Evolutionary conservation across 2,888 invertebrate genomes (phyloP).

Genomic region (Drosophila helvetica): DNA sequence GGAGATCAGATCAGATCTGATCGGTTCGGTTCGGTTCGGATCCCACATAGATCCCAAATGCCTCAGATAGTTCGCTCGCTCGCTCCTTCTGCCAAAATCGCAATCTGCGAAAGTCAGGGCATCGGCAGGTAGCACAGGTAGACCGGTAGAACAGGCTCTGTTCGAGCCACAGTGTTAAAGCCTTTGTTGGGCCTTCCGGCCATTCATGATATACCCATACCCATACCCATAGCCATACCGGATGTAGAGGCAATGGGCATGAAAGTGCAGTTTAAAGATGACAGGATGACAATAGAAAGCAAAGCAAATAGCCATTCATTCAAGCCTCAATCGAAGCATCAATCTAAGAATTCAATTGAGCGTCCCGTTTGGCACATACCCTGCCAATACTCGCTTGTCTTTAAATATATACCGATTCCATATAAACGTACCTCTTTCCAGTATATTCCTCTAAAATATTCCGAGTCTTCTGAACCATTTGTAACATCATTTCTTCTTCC

Average conservation of each 20-base stretch:
- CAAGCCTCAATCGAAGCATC: background rate
- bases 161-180: slow-evolving; percentile 16
- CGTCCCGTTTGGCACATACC: too few species aligned
- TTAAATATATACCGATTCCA: too few species aligned
- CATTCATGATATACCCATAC: slow-evolving; percentile 59
- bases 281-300: background rate
- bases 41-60: too few species aligned
- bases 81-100: slow-evolving; percentile 33
- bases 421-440: too few species aligned
- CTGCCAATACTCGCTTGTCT: too few species aligned
- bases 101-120: slow-evolving; percentile 59
- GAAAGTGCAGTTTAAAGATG: slow-evolving; percentile 3
- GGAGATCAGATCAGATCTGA: too few species aligned
- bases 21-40: too few species aligned
- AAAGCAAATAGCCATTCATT: background rate
- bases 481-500: too few species aligned
- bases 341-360: background rate
- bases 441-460: too few species aligned
- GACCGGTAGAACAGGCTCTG: background rate
- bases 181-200: slow-evolving; percentile 58
- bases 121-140: slow-evolving; percentile 39
- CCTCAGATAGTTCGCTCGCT: background rate
- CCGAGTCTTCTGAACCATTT: too few species aligned
- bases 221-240: slow-evolving; percentile 41
- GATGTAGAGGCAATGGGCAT: slow-evolving; percentile 55